A percentile compares a stretch with the other conserved stretches of the same genome.
These are phyloP conservation scores for Ypsolopha scabrella DNA, from an alignment of 2,888 invertebrate species.

Conservation along the genomic window DNA sequence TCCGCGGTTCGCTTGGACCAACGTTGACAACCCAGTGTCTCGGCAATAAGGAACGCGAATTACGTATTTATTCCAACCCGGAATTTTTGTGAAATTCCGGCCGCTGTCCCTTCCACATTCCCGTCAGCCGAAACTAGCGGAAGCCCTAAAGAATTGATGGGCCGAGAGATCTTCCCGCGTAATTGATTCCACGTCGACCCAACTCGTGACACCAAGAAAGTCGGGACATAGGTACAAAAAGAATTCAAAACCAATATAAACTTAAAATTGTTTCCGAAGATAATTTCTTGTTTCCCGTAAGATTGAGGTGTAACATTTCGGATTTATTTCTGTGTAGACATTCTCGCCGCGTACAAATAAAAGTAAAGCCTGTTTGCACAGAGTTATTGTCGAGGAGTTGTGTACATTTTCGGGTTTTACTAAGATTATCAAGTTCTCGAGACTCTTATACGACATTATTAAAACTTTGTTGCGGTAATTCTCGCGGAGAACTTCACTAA, in stretches of 20 bases:
- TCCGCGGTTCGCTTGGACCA: neutral
- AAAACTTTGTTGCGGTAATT: too few relatives aligned
- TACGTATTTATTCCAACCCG: slow-evolving; percentile 1
- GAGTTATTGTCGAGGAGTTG: too few relatives aligned
- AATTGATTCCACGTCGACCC: neutral
- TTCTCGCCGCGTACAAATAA: neutral
- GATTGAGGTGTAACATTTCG: neutral
- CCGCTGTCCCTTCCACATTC: slow-evolving; percentile 1
- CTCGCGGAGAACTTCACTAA: too few relatives aligned
- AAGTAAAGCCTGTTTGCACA: neutral
- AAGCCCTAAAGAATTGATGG: neutral
- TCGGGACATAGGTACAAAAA: neutral
- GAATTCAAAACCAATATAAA: neutral
- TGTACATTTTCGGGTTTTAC: too few relatives aligned
- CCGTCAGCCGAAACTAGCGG: neutral
- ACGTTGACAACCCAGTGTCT: neutral
- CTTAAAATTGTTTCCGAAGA: neutral
- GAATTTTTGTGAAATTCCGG: neutral
- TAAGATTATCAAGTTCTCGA: too few relatives aligned
- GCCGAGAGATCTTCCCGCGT: neutral
- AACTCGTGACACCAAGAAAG: neutral
- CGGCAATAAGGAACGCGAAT: slow-evolving; percentile 1
- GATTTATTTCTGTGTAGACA: neutral
- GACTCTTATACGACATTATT: too few relatives aligned
- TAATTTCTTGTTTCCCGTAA: neutral